A percentile compares a stretch with the other conserved stretches of the same genome.
Conservation (phyloP, 2,888 invertebrate species). For the Siphlonurus alternatus region DNA sequence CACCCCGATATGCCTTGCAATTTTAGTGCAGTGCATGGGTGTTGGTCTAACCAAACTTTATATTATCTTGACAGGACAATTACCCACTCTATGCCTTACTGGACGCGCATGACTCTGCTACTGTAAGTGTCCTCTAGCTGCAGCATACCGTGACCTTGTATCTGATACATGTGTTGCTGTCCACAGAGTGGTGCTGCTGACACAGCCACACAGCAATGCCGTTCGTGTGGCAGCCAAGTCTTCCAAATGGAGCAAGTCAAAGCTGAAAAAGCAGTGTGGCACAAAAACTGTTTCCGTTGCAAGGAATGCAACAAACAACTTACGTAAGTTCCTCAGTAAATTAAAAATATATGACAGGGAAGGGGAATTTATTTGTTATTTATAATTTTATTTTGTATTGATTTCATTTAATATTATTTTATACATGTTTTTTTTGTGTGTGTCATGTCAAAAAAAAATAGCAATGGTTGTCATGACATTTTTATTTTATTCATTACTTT, state of each 20-base stretch:
- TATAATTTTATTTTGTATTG: too few species aligned
- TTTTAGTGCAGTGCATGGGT: too few species aligned
- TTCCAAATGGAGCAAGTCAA: slow-evolving; percentile 95
- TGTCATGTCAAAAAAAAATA: not conserved
- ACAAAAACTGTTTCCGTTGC: slow-evolving; percentile 90
- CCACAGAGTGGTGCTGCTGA: not conserved
- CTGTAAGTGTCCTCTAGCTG: not conserved
- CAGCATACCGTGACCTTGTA: not conserved
- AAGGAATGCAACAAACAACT: slow-evolving; percentile 82
- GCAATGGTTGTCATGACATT: not conserved
- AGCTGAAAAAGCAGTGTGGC: slow-evolving; percentile 79
- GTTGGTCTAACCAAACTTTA: not conserved
- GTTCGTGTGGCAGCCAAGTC: slow-evolving; percentile 72
- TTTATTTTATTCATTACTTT: too few species aligned
- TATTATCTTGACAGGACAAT: not conserved
- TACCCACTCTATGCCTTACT: slow-evolving; percentile 7
- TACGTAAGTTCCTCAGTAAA: slow-evolving; percentile 49
- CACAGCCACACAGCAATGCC: slow-evolving; percentile 32
- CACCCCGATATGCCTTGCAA: too few species aligned
- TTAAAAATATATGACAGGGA: too few species aligned
- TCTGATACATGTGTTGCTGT: not conserved
- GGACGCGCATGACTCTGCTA: slow-evolving; percentile 5
- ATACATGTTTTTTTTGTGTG: too few species aligned
- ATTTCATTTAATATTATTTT: too few species aligned
- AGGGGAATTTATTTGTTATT: too few species aligned